phyloP scores from a whole-genome alignment of 1,140 invertebrate genomes.

The Dinoponera quadriceps region DNA sequence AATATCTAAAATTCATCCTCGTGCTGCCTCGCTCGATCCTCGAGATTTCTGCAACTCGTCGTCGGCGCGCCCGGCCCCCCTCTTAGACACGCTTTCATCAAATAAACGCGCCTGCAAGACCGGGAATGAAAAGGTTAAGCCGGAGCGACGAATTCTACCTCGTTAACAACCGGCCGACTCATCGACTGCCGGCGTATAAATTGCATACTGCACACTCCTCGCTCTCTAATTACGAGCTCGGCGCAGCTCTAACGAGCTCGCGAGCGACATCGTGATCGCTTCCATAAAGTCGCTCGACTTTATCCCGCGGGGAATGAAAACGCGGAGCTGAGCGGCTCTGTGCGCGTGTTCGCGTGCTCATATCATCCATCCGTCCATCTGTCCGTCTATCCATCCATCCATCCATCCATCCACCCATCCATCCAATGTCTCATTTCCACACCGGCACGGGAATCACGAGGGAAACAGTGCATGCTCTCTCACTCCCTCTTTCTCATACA shows the following conservation, averaged over 20 bases:
- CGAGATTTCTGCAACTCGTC: not conserved
- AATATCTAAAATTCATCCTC: no score
- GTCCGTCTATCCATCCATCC: not conserved
- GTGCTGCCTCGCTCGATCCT: not conserved
- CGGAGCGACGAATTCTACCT: slow-evolving; percentile 30
- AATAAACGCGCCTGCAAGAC: not conserved
- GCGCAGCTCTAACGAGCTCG: slow-evolving; percentile 36
- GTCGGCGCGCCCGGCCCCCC: not conserved
- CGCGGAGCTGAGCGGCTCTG: not conserved
- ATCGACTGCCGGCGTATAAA: slow-evolving; percentile 41
- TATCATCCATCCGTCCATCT: slow-evolving; percentile 23
- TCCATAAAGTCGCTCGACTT: slow-evolving; percentile 45
- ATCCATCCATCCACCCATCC: slow-evolving; percentile 1
- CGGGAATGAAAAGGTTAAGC: slow-evolving; percentile 24
- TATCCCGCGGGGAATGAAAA: slow-evolving; percentile 43
- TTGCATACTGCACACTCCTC: slow-evolving; percentile 36
- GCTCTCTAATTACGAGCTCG: slow-evolving; percentile 48
- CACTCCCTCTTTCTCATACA: no score
- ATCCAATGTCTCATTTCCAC: not conserved
- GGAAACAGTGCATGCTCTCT: slow-evolving; percentile 13
- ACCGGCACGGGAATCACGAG: not conserved
- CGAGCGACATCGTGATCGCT: slow-evolving; percentile 42
- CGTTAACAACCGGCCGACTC: slow-evolving; percentile 29
- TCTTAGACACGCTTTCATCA: not conserved
- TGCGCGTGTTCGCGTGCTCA: slow-evolving; percentile 26